Base-by-base conservation (phyloP, 2,113 vertebrate species). In the Myotis yumanensis region DNA sequence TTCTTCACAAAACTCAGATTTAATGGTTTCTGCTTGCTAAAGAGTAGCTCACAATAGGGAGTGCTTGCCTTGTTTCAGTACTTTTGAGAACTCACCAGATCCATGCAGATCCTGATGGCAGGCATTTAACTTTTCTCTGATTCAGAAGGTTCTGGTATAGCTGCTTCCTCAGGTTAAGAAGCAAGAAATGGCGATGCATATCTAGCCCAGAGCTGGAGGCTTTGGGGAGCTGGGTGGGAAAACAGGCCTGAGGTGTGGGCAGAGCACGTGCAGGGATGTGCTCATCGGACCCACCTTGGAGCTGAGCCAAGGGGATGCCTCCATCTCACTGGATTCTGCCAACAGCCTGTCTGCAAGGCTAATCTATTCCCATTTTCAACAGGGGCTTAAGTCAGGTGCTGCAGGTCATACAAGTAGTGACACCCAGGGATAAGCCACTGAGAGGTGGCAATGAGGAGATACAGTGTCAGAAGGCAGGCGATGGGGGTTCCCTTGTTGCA, bases 201-300 rank as follows among this genome's bases (percentile, higher is more conserved):
- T 0, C 52, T 40, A 4, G 4, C n/a, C 16, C 54, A 30, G 16
- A 30, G 15, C 37, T 7, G 4, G 82, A 48, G 18, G 62, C 82
- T 84, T 22, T 46, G 46, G 16, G 15, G 18, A 20, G 37, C 1
- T 69, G 76, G 8, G n/a, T 28, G 0, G 28, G 92, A 25, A 6
- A 37, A 10, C 6, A 48, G 18, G 14, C 87, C 81, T 68, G 15
- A 16, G 22, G 22, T 3, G 17, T 5, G 8, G 43, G 17, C 28
- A 62, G 51, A 43, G 48, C 22, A 48, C 4, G 4, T 11, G 23
- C 22, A n/a, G 25, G 28, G 25, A 16, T 6, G 16, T 43, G 3
- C 46, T 59, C 4, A 0, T 25, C 11, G 5, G 40, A 5, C 18
- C 18, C 18, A 0, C 28, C 15, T 30, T 1, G 4, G 64, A 48